Conservation (phyloP, 2,888 invertebrate species). For the Anagyrus pseudococci region DNA sequence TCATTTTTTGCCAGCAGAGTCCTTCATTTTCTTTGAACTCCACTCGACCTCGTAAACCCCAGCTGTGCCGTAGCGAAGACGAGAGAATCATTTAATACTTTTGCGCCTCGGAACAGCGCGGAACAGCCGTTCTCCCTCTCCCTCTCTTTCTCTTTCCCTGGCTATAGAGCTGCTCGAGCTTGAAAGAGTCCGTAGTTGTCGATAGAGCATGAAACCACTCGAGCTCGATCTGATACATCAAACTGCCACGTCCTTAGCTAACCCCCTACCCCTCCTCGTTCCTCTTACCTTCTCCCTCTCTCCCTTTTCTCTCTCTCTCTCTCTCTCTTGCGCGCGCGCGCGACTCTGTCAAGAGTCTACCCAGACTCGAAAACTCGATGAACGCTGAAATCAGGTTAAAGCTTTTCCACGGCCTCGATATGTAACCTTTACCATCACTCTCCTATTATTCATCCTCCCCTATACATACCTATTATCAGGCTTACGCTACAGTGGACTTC, state of each 20-base stretch:
- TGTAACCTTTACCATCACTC: slow-evolving; percentile 21
- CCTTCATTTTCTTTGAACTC: too few species aligned
- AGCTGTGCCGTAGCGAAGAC: too few species aligned
- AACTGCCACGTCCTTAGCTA: not conserved
- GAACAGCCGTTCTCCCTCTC: too few species aligned
- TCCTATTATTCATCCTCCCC: slow-evolving; percentile 5
- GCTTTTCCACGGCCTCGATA: slow-evolving; percentile 32
- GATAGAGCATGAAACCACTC: slow-evolving; percentile 39
- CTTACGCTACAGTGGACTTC: too few species aligned
- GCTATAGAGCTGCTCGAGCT: not conserved
- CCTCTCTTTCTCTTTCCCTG: not conserved
- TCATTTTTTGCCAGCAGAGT: too few species aligned
- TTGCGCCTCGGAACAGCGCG: too few species aligned
- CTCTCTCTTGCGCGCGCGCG: not conserved
- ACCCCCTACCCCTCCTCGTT: not conserved
- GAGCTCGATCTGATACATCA: slow-evolving; percentile 31
- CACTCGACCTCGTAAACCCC: too few species aligned
- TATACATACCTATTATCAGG: too few species aligned
- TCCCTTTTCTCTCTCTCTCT: not conserved
- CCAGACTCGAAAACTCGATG: too few species aligned
- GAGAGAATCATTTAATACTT: too few species aligned
- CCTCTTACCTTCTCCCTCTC: not conserved
- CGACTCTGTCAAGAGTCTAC: too few species aligned
- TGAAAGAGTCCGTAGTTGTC: slow-evolving; percentile 22
- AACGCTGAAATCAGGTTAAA: slow-evolving; percentile 36